Conservation (phyloP, 2,888 invertebrate species). For the Pterobdella sp. region DNA sequence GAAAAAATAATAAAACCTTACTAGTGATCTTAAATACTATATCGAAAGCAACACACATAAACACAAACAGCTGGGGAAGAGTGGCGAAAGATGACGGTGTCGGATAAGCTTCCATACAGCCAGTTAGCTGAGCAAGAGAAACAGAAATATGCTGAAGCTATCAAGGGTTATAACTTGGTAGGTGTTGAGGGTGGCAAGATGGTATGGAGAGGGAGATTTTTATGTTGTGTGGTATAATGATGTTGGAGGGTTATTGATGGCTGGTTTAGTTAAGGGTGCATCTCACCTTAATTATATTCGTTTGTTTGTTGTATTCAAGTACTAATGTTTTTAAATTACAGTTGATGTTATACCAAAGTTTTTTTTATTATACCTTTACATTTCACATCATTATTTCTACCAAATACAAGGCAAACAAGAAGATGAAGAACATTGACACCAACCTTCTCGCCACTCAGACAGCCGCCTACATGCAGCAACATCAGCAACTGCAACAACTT, state of each 20-base stretch:
- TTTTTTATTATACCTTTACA: neutral
- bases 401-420: neutral
- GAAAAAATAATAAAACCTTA: too few relatives aligned
- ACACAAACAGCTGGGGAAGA: slow-evolving; percentile 43
- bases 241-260: neutral
- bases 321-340: neutral
- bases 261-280: neutral
- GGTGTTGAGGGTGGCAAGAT: neutral
- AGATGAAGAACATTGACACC: slow-evolving; percentile 9
- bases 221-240: neutral
- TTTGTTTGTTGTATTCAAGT: neutral
- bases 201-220: neutral
- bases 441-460: neutral
- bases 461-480: slow-evolving; percentile 13
- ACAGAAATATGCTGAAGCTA: slow-evolving; percentile 46
- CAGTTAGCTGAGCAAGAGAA: slow-evolving; percentile 42
- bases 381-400: neutral
- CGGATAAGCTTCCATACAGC: slow-evolving; percentile 44
- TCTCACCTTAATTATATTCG: neutral
- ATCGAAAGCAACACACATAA: neutral
- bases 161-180: slow-evolving; percentile 41
- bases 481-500: neutral
- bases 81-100: slow-evolving; percentile 43
- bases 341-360: neutral
- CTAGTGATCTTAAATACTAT: too few relatives aligned